Evolutionary conservation across 2,888 invertebrate genomes (phyloP).

Genomic region (Nasonovia ribisnigri): DNA sequence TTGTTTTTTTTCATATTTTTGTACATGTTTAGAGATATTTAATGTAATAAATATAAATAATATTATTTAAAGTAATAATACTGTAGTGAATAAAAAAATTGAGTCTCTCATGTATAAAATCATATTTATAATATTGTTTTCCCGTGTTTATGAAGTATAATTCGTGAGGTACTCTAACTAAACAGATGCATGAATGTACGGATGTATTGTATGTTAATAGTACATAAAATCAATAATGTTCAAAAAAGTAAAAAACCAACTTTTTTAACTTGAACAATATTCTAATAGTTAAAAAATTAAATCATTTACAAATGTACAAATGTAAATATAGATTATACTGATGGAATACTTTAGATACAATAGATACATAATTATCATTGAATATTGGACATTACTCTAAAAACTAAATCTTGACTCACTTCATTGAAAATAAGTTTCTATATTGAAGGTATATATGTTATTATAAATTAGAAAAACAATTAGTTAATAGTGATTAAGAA

Average conservation of each 20-base stretch:
- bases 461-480: neutral
- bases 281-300: neutral
- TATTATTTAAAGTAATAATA: too few relatives aligned
- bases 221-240: neutral
- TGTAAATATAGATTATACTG: too few relatives aligned
- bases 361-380: neutral
- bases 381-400: neutral
- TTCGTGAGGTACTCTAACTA: neutral
- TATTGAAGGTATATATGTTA: neutral
- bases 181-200: neutral
- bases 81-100: neutral
- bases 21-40: too few relatives aligned
- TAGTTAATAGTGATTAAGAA: neutral
- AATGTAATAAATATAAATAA: too few relatives aligned
- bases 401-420: neutral
- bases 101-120: neutral
- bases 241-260: neutral
- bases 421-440: neutral
- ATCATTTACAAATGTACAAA: neutral
- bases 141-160: neutral
- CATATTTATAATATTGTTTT: neutral
- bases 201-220: neutral
- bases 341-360: neutral
- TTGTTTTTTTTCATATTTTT: too few relatives aligned
- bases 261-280: neutral